Base-by-base conservation (phyloP, 2,113 vertebrate genomes). In the Procavia capensis region DNA sequence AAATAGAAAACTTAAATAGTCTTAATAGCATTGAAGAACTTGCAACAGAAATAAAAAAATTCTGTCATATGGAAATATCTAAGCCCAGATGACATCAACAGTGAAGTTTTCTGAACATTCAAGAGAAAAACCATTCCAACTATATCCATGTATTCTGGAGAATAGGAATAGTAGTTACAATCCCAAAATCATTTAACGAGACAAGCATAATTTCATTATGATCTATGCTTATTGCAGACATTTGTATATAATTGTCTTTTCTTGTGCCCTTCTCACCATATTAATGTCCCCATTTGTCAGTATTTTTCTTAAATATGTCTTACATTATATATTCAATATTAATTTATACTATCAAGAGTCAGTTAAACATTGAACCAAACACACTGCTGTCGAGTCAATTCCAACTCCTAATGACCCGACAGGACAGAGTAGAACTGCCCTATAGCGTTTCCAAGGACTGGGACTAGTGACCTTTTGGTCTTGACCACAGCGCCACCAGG, bases 161-260 rank as follows among this genome's bases (percentile, higher is more conserved):
- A 92, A 50, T 22, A 68, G 39, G 9, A 85, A 72, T 70, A 82
- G 57, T 92, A n/a, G 31, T 36, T 57, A 78, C 36, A 25, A 16
- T 83, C 50, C 59, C 70, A 34, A 54, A 78, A 97, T 96, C 87
- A 92, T 85, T 85, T 64, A 80, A 54, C 39, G 34, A 94, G 19
- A 7, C 43, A 84, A 78, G 16, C 36, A 64, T 72, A 84, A 79
- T 74, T 54, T 79, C n/a, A 84, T 19, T 61, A 34, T 86, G 54
- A 76, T 43, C 27, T 9, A 68, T 57, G 57, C 63, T 54, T 54
- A 31, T 74, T 80, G 80, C 64, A 94, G 72, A 61, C 9, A 85
- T 75, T 43, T n/a, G n/a, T 17, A 54, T 59, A 6, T 59, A 92
- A 85, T 88, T 94, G 92, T 27, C 45, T 97, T 34, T 50, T 34